Percentiles rank a stretch among this genome's conserved stretches.
These are phyloP conservation scores for Gari tellinella DNA, from an alignment of 2,888 invertebrate species.

Conservation along the genomic window DNA sequence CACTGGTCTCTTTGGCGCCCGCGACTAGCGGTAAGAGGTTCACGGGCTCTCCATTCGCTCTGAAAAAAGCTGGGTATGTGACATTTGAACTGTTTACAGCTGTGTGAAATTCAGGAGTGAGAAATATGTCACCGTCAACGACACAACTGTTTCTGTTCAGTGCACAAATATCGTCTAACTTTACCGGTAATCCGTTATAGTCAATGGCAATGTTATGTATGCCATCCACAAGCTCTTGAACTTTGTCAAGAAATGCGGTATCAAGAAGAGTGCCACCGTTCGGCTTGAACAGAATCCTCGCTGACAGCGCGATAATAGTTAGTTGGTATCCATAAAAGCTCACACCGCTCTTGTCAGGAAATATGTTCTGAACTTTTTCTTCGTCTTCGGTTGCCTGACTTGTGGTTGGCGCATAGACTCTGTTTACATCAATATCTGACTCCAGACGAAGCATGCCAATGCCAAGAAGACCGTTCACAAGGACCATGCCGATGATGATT, in stretches of 20 bases:
- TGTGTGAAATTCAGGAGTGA: slow-evolving; percentile 14
- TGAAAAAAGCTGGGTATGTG: slow-evolving; percentile 40
- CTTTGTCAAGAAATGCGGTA: slow-evolving; percentile 25
- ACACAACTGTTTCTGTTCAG: slow-evolving; percentile 28
- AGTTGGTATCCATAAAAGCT: slow-evolving; percentile 48
- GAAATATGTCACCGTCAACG: slow-evolving; percentile 38
- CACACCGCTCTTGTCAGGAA: slow-evolving; percentile 56
- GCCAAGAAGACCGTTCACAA: slow-evolving; percentile 55
- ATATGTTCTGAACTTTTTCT: slow-evolving; percentile 37
- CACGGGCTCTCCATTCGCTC: slow-evolving; percentile 5
- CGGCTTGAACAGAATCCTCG: slow-evolving; percentile 48
- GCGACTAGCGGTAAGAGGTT: slow-evolving; percentile 23
- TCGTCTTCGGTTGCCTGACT: slow-evolving; percentile 69
- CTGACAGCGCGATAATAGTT: slow-evolving; percentile 30
- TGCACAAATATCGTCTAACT: slow-evolving; percentile 38
- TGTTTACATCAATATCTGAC: slow-evolving; percentile 63
- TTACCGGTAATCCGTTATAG: slow-evolving; percentile 9
- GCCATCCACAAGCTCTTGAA: slow-evolving; percentile 22
- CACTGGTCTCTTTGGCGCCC: slow-evolving; percentile 2
- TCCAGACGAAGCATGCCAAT: slow-evolving; percentile 63
- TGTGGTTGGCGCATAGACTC: slow-evolving; percentile 71
- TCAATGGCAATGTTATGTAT: slow-evolving; percentile 14
- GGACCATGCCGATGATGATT: slow-evolving; percentile 27
- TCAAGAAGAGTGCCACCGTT: slow-evolving; percentile 36
- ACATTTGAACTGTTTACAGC: slow-evolving; percentile 18